Evolutionary conservation across 1,140 invertebrate genomes (phyloP).

Genomic region (Drosophila varians): DNA sequence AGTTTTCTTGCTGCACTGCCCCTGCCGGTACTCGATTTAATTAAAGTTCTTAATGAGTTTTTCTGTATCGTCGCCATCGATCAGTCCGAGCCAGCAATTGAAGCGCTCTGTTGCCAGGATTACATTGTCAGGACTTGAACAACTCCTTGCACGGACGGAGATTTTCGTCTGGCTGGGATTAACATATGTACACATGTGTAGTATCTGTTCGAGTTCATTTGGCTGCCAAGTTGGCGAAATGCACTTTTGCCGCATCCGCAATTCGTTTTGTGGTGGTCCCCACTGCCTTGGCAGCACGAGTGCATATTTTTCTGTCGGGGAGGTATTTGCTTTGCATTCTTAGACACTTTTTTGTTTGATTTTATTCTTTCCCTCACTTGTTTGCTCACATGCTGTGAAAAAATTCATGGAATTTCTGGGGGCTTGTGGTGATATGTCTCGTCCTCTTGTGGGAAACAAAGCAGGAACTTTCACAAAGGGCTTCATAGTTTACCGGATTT

Average conservation of each 20-base stretch:
- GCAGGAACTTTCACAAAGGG: conserved; percentile 74
- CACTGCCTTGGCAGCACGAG: conserved; percentile 38
- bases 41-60: conserved; percentile 80
- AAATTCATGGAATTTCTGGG: conserved; percentile 55
- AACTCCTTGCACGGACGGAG: conserved; percentile 16
- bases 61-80: conserved; percentile 66
- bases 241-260: conserved; percentile 66
- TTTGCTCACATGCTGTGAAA: conserved; percentile 42
- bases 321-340: conserved; percentile 46
- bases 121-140: conserved; percentile 41
- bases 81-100: conserved; percentile 55
- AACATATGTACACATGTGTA: conserved; percentile 15
- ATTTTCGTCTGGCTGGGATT: conserved; percentile 3
- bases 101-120: conserved; percentile 44
- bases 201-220: conserved; percentile 64
- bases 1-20: conserved; percentile 28
- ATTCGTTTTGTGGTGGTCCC: conserved; percentile 72
- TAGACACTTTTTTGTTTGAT: conserved; percentile 14
- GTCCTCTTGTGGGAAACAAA: conserved; percentile 23
- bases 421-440: conserved; percentile 23
- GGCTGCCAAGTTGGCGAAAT: conserved; percentile 72
- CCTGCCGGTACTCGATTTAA: conserved; percentile 60
- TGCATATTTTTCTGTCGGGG: conserved; percentile 52
- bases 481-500: conserved; percentile 50
- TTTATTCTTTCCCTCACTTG: not conserved